Percentiles rank a stretch among this genome's conserved stretches.
These are phyloP conservation scores for Drosophila quinaria DNA, from an alignment of 2,888 invertebrate genomes.

Conservation along the genomic window DNA sequence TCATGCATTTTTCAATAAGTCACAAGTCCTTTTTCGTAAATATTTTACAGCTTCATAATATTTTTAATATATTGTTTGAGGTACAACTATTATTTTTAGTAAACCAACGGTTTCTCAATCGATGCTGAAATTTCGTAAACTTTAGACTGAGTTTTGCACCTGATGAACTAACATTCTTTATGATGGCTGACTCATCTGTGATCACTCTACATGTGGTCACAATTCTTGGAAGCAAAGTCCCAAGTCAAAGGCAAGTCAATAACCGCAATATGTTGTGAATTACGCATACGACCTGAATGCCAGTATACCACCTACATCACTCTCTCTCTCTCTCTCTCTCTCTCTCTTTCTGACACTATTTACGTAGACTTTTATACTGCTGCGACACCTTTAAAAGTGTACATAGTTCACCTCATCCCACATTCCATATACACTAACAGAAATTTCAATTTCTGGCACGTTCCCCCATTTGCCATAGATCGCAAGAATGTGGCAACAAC, in stretches of 20 bases:
- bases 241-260: too few species aligned
- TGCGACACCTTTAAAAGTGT: conserved; percentile 48
- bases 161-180: conserved; percentile 27
- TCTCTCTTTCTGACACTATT: conserved; percentile 1
- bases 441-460: conserved; percentile 65
- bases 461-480: conserved; percentile 36
- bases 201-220: conserved; percentile 45
- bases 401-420: conserved; percentile 38
- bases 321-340: background rate
- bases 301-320: background rate
- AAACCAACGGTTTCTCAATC: background rate
- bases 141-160: conserved; percentile 1
- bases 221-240: conserved; percentile 51
- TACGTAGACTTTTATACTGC: conserved; percentile 5
- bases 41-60: too few species aligned
- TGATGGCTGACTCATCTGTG: conserved; percentile 43
- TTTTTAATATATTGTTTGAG: too few species aligned
- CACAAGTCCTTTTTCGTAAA: too few species aligned
- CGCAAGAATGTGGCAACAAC: conserved; percentile 56
- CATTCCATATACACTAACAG: conserved; percentile 39
- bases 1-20: too few species aligned
- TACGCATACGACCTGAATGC: conserved; percentile 66
- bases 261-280: conserved; percentile 53
- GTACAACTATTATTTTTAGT: too few species aligned
- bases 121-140: background rate